Evolutionary conservation across 2,888 invertebrate genomes (phyloP), one percentile per base, ranked within the genome.

Genomic region (Spodoptera littoralis): DNA sequence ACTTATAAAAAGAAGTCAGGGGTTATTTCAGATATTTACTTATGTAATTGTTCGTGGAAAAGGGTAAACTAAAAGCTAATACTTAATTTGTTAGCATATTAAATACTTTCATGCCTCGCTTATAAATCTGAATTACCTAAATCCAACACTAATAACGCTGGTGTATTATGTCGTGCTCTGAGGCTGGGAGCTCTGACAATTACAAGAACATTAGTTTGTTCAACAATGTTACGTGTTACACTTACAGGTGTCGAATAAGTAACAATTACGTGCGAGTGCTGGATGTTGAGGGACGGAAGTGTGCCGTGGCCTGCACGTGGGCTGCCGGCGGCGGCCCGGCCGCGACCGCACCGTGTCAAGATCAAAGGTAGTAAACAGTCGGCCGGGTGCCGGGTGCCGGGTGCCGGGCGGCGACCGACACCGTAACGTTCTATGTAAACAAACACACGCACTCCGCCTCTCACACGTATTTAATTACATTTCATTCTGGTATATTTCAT

Each of bases 321-420:
- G 44, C 41, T 11, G 3, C 18, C 46, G n/a, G 43, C 41, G 44
- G 2, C 42, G 62, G 44, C 4, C 11, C 8, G 54, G 42, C n/a
- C 24, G 51, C 66, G 71, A 53, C 1, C 6, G 13, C 30, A 30
- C 27, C 42, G 45, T 41, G 73, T 66, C 70, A 67, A 73, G 70
- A 53, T 60, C 67, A 60, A 56, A 72, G 51, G 24, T 30, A 44
- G 48, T 30, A 50, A 12, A 50, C 41, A 2, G 62, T 2, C 1
- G 36, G 36, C 4, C 27, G 27, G 36, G 36, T 36, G 61, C 2
- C 1, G 36, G 36, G 27, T 5, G 27, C 6, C 8, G 36, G 36
- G 27, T 5, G 27, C 6, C 8, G 6, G 36, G 36, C 36, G 36
- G 36, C 36, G 8, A 8, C 36, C 36, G 36, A 9, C 36, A 36